phyloP scores from a whole-genome alignment of 2,888 invertebrate genomes.

The Dinocampus coccinellae region DNA sequence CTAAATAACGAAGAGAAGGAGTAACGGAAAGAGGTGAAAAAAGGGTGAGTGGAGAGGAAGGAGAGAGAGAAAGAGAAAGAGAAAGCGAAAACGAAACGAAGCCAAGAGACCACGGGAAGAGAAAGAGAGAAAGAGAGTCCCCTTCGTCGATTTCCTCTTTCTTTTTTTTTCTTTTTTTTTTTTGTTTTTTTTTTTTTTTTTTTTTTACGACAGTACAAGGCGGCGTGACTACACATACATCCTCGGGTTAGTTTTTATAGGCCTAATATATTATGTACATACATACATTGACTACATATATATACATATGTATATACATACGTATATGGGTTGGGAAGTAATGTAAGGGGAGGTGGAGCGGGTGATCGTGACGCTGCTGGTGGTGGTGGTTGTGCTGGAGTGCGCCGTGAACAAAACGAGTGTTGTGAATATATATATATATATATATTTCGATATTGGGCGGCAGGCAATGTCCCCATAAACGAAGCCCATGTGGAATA shows the following conservation, averaged over 20 bases:
- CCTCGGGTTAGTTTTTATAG: slow-evolving; percentile 48
- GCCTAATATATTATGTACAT: slow-evolving; percentile 45
- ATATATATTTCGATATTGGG: slow-evolving; percentile 43
- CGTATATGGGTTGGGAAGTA: slow-evolving; percentile 31
- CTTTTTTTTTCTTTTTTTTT: slow-evolving; percentile 23
- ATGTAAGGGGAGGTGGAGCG: slow-evolving; percentile 31
- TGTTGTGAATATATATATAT: slow-evolving; percentile 26
- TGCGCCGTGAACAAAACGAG: slow-evolving; percentile 30
- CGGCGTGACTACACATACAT: slow-evolving; percentile 56
- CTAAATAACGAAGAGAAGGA: slow-evolving; percentile 25
- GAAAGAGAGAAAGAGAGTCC: slow-evolving; percentile 37
- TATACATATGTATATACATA: slow-evolving; percentile 43
- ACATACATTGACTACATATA: slow-evolving; percentile 39
- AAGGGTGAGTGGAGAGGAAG: too few relatives aligned
- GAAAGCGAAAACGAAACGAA: slow-evolving; percentile 36
- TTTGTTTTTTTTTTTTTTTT: slow-evolving; percentile 41
- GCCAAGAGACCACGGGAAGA: slow-evolving; percentile 37
- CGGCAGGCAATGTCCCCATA: slow-evolving; percentile 47
- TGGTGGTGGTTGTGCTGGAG: slow-evolving; percentile 25
- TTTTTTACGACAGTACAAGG: slow-evolving; percentile 60
- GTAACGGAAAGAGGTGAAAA: neutral
- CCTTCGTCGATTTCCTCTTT: slow-evolving; percentile 45
- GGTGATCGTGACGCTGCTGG: too few relatives aligned
- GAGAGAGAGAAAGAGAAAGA: slow-evolving; percentile 3
- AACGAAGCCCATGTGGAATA: slow-evolving; percentile 43